These are phyloP conservation scores for Sinella curviseta DNA, from an alignment of 1,140 invertebrate species.

Conservation along the genomic window DNA sequence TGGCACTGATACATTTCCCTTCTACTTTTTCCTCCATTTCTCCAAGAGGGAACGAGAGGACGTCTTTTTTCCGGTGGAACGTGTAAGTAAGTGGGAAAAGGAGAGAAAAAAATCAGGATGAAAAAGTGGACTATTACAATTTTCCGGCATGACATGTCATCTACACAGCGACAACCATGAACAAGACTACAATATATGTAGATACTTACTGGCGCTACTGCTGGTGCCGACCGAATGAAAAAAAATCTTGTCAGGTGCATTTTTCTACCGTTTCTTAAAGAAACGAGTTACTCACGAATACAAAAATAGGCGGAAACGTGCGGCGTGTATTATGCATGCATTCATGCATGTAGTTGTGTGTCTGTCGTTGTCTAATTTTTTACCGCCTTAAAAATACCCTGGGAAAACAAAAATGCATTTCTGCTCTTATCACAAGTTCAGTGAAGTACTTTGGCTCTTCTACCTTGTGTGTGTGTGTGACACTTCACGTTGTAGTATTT, in stretches of 20 bases:
- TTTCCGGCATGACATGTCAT: constrained; percentile 1
- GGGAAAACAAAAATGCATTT: not conserved
- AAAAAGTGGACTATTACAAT: constrained; percentile 16
- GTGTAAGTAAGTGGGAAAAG: not conserved
- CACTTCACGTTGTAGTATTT: too few species aligned
- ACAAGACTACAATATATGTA: not conserved
- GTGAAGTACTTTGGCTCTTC: not conserved
- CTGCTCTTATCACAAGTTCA: not conserved
- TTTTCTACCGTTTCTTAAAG: not conserved
- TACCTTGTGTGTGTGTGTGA: too few species aligned
- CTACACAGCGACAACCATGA: not conserved
- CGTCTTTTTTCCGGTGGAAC: not conserved
- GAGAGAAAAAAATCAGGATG: not conserved
- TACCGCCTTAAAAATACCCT: not conserved
- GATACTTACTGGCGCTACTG: not conserved
- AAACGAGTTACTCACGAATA: not conserved
- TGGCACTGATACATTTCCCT: constrained; percentile 23
- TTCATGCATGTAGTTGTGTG: too few species aligned
- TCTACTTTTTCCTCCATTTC: not conserved
- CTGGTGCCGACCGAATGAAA: not conserved
- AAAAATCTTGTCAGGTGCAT: not conserved
- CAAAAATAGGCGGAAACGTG: too few species aligned
- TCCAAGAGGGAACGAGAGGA: not conserved
- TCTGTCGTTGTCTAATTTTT: not conserved
- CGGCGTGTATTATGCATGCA: too few species aligned